Evolutionary conservation across 2,113 vertebrate species (phyloP).

Genomic region (Pollachius pollachius): DNA sequence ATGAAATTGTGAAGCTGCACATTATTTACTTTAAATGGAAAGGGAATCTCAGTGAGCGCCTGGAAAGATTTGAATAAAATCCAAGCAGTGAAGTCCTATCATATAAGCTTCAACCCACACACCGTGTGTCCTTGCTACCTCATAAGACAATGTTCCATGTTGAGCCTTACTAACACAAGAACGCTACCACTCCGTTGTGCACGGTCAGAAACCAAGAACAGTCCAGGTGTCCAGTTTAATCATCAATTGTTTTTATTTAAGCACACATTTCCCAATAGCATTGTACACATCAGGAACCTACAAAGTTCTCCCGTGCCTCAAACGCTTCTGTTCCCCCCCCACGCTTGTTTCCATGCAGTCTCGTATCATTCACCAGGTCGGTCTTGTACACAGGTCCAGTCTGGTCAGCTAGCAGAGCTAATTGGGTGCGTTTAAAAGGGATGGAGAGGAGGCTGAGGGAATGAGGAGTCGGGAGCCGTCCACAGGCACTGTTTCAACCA

Average conservation of each 20-base stretch:
- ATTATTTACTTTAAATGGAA: too few relatives aligned
- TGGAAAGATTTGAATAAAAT: too few relatives aligned
- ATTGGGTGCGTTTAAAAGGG: conserved; percentile 18
- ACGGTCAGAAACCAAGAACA: conserved; percentile 2
- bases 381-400: conserved; percentile 41
- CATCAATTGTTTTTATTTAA: conserved; percentile 79
- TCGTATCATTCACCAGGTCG: conserved; percentile 53
- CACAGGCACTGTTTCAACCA: conserved; percentile 55
- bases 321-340: conserved; percentile 46
- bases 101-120: too few relatives aligned
- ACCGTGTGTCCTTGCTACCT: too few relatives aligned
- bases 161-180: conserved; percentile 7
- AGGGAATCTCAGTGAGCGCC: too few relatives aligned
- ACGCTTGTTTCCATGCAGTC: conserved; percentile 44
- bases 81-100: too few relatives aligned
- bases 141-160: background rate
- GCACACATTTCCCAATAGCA: conserved; percentile 76
- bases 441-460: conserved; percentile 3
- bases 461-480: conserved; percentile 41
- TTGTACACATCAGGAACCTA: conserved; percentile 72
- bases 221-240: conserved; percentile 74
- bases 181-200: background rate
- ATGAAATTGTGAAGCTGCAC: conserved; percentile 30
- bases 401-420: conserved; percentile 40
- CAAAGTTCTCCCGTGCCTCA: conserved; percentile 63